phyloP scores from a whole-genome alignment of 2,113 vertebrate species.

The Speoplatyrhinus poulsoni region DNA sequence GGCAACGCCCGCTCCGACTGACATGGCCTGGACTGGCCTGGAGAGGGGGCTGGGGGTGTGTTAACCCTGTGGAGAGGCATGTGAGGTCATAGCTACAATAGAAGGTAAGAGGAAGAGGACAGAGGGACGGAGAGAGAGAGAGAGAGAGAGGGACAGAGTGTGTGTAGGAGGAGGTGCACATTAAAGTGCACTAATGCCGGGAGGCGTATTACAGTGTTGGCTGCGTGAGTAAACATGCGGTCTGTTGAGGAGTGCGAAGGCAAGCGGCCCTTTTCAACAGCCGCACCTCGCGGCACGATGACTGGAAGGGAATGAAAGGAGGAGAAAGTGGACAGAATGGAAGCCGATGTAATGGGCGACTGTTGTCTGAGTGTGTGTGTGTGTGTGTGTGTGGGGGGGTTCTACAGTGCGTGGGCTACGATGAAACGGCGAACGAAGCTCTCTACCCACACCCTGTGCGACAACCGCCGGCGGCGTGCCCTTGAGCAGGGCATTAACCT shows the following conservation, averaged over 20 bases:
- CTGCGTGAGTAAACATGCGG: slow-evolving; percentile 48
- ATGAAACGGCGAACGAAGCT: neutral
- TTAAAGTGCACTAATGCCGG: no score
- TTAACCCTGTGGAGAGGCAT: slow-evolving; percentile 49
- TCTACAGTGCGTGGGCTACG: neutral
- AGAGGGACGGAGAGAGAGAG: neutral
- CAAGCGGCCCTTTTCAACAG: slow-evolving; percentile 37
- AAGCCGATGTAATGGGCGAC: slow-evolving; percentile 13
- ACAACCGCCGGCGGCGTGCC: no score
- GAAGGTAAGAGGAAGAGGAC: neutral
- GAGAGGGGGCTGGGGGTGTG: slow-evolving; percentile 49
- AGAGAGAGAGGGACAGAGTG: slow-evolving; percentile 22
- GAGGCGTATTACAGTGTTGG: slow-evolving; percentile 14
- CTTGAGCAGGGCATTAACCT: no score
- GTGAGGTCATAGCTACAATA: slow-evolving; percentile 32
- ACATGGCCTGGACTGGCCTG: slow-evolving; percentile 55
- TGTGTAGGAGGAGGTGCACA: slow-evolving; percentile 14
- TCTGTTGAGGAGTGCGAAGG: slow-evolving; percentile 21
- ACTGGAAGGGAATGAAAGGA: slow-evolving; percentile 27
- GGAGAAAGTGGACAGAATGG: slow-evolving; percentile 21
- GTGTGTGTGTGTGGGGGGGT: neutral
- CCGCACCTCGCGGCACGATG: slow-evolving; percentile 28
- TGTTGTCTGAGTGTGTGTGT: neutral
- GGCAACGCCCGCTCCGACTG: slow-evolving; percentile 36
- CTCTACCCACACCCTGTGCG: no score